Base-by-base conservation (phyloP, 1,140 invertebrate genomes). In the Rhyzopertha dominica region DNA sequence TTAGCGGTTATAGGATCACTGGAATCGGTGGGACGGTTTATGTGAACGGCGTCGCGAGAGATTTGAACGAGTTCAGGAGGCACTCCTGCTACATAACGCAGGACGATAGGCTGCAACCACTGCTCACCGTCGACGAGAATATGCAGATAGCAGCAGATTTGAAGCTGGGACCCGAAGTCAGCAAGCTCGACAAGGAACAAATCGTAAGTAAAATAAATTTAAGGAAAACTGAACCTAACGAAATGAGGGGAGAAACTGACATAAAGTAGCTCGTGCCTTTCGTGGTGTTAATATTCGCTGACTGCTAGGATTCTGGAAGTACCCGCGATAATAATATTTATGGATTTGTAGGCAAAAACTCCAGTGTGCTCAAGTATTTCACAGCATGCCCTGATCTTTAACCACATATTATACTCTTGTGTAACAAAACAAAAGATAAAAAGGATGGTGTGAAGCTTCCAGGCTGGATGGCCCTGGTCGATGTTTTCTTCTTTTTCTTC, bases 61-160 rank as follows among this genome's bases (percentile, higher is more conserved):
- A 90, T 62, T 75, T 75, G 18, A 75, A 82, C 29, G 77, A 81
- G 44, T 95, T 94, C 63, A 76, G 89, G 23, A 80, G 86, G 58
- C 78, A 86, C 52, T 89, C 89, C 0, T 90, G 87, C 42, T 96
- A 95, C 61, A 94, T 95, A 44, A 87, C 90, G 70, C 92, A 95
- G 67, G 84, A 95, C 54, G 89, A 94, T 58, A 76, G 83, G 54
- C 71, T 96, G 4, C 82, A 92, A 43, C 80, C 86, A 0, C 75
- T 87, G 53, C 74, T 96, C 1, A 89, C 87, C 0, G 88, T 94
- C 0, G 70, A 80, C 20, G 92, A 97, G 69, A 82, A 88, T 2
- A 88, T 96, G 77, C 74, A 77, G 44, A 80, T 90, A 37, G 88
- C 91, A 2, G 87, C 89, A 0, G 86, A 94, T 62, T 74, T 97